Evolutionary conservation across 1,140 invertebrate species (phyloP), one percentile per base, ranked within the genome.

Genomic region (Chlorops oryzae): DNA sequence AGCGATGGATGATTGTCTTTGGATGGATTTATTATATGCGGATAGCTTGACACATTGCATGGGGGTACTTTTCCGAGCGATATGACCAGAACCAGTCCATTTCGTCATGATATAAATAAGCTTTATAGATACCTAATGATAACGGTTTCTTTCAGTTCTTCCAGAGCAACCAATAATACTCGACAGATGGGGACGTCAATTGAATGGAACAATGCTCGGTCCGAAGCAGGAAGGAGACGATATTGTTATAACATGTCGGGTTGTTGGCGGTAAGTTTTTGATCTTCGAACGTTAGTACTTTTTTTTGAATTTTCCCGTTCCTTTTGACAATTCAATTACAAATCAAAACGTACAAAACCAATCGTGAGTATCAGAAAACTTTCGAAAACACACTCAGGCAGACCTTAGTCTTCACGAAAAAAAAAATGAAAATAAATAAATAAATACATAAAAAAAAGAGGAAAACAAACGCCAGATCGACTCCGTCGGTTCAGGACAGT

Each of bases 131-230:
- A n/a, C n/a, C 56, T 39, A 55, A 50, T 42, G 18, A 9, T 21
- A 9, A 21, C 27, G 27, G 6, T 9, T 42, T 9, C 23, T 55
- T 50, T 12, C 80, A 92, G 90, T 92, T 61, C 87, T 88, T 53
- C 89, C 90, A 3, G 87, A 89, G 59, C 81, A 86, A 62, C 88
- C 89, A 24, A 82, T 86, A 48, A 88, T 94, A 61, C 77, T 90
- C 57, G 87, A 91, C 73, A 77, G 82, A 64, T 83, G 81, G 81
- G 81, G 85, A 15, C 79, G 83, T 42, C 79, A 81, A 59, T 75
- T 87, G 63, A 80, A 81, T 57, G 85, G 86, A 59, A 78, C 80
- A 51, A 81, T 83, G 7, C 79, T 89, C 18, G 89, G 88, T 10
- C 89, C 89, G 3, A 80, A 85, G 63, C 82, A 89, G 62, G 88